These are phyloP conservation scores for Ophion slaviceki DNA, from an alignment of 2,888 invertebrate genomes.

Conservation along the genomic window DNA sequence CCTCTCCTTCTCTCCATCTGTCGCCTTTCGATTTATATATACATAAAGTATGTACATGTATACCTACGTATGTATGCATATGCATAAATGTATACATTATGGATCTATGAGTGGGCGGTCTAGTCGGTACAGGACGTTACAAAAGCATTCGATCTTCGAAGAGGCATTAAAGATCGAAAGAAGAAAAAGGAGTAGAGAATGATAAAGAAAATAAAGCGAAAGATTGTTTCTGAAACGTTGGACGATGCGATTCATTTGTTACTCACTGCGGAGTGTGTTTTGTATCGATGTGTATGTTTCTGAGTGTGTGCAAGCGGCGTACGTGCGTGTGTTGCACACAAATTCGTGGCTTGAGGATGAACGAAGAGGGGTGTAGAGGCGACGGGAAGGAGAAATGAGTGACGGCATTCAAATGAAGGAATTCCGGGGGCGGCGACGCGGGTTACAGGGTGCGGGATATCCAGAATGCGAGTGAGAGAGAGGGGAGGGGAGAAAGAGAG, in stretches of 20 bases:
- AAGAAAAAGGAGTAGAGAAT: neutral
- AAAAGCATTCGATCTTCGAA: slow-evolving; percentile 42
- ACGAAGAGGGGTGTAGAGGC: slow-evolving; percentile 40
- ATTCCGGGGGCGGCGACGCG: slow-evolving; percentile 76
- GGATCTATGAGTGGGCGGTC: slow-evolving; percentile 42
- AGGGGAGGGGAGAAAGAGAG: slow-evolving; percentile 39
- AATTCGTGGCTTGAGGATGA: slow-evolving; percentile 71
- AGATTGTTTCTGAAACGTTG: slow-evolving; percentile 65
- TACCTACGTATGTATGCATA: neutral
- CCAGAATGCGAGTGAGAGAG: slow-evolving; percentile 52
- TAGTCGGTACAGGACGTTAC: slow-evolving; percentile 21
- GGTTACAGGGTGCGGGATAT: slow-evolving; percentile 71
- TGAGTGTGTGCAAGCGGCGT: slow-evolving; percentile 16
- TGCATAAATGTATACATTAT: neutral
- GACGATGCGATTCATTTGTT: slow-evolving; percentile 70
- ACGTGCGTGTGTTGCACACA: slow-evolving; percentile 49
- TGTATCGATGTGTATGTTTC: slow-evolving; percentile 10
- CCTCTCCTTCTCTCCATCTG: neutral
- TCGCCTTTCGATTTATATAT: slow-evolving; percentile 1
- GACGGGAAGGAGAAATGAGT: slow-evolving; percentile 69
- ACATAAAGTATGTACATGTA: neutral
- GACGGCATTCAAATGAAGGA: slow-evolving; percentile 80
- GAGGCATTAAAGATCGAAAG: slow-evolving; percentile 22
- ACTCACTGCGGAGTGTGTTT: slow-evolving; percentile 43
- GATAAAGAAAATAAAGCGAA: slow-evolving; percentile 39